These are phyloP conservation scores for Boloria selene DNA, from an alignment of 2,888 invertebrate genomes.

Conservation along the genomic window DNA sequence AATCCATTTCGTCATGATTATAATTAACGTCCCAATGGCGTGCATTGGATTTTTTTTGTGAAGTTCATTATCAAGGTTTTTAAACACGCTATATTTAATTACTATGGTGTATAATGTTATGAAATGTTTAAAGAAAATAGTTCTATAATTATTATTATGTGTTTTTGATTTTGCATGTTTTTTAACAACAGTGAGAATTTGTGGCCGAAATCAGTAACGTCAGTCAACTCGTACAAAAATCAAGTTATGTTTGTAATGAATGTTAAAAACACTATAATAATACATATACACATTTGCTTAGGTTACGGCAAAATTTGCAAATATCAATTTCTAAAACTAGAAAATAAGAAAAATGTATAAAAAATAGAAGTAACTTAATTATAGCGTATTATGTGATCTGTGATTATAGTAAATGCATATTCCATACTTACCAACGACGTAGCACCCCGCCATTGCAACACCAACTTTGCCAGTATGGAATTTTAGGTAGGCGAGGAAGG, in stretches of 20 bases:
- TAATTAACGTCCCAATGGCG: constrained; percentile 15
- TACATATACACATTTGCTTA: too few relatives aligned
- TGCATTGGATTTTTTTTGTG: constrained; percentile 6
- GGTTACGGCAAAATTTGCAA: too few relatives aligned
- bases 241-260: too few relatives aligned
- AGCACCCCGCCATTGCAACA: constrained; percentile 59
- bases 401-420: too few relatives aligned
- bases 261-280: too few relatives aligned
- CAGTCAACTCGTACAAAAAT: too few relatives aligned
- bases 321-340: background rate
- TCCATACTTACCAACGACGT: constrained; percentile 59
- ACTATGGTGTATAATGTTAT: background rate
- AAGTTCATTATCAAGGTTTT: background rate
- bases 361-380: background rate
- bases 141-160: too few relatives aligned
- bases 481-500: constrained; percentile 80
- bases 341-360: background rate
- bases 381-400: too few relatives aligned
- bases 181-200: background rate
- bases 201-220: too few relatives aligned
- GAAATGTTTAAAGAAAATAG: too few relatives aligned
- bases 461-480: constrained; percentile 61
- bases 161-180: too few relatives aligned
- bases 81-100: background rate
- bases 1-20: constrained; percentile 7